These are phyloP conservation scores for Aegithalos caudatus DNA, from an alignment of 2,113 vertebrate species.

Conservation along the genomic window DNA sequence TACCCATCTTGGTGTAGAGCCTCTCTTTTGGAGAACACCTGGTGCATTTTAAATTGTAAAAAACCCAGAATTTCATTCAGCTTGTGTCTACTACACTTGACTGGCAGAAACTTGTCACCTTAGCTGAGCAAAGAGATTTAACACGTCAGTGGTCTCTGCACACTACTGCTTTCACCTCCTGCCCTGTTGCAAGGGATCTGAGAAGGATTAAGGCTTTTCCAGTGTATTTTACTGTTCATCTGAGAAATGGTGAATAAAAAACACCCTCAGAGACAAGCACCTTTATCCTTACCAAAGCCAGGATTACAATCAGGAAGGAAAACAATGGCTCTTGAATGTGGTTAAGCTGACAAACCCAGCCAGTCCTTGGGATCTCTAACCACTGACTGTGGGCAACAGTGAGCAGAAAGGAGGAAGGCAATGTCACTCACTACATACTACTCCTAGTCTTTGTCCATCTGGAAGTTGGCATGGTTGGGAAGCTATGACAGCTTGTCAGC, in stretches of 20 bases:
- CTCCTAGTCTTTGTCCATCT: not conserved
- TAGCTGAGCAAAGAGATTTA: not conserved
- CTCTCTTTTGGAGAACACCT: not conserved
- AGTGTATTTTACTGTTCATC: not conserved
- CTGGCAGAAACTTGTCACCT: not conserved
- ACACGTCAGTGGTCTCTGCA: not conserved
- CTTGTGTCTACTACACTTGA: not conserved
- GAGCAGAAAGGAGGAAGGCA: not conserved
- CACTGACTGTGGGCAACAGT: rapidly evolving
- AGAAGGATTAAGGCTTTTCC: not conserved
- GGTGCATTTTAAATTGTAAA: not conserved
- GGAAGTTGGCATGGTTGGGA: not conserved
- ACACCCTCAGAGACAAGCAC: not conserved
- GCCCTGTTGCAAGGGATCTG: not conserved
- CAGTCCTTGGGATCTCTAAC: not conserved
- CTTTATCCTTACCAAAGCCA: not conserved
- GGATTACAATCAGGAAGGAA: not conserved
- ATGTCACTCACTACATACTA: not conserved
- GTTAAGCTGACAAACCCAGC: rapidly evolving
- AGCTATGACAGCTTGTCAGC: not conserved
- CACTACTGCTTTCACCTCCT: not conserved
- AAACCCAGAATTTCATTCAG: not conserved
- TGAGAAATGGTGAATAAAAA: not conserved
- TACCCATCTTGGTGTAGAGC: not conserved
- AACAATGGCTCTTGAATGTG: not conserved